Percentiles rank a stretch among this genome's conserved stretches.
These are phyloP conservation scores for Trichosurus vulpecula DNA, from an alignment of 2,797 vertebrate species.

Conservation along the genomic window DNA sequence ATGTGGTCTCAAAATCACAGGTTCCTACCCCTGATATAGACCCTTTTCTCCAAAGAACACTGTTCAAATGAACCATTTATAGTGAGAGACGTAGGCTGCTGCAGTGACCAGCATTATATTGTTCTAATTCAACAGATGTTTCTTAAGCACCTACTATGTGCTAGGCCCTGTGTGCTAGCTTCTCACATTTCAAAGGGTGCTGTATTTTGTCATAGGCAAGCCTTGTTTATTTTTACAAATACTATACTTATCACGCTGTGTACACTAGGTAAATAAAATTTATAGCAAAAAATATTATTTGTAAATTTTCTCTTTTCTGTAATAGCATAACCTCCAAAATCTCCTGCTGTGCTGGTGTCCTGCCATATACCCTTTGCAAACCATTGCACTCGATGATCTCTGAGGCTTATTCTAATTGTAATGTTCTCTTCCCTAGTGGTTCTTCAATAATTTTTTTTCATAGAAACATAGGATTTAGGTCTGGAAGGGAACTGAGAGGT, in stretches of 20 bases:
- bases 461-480: too few relatives aligned
- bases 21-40: neutral
- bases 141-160: neutral
- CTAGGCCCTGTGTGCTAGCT: neutral
- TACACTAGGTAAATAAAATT: neutral
- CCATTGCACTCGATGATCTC: neutral
- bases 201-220: neutral
- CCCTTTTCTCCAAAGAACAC: conserved; percentile 5
- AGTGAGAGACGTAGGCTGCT: neutral
- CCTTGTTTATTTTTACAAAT: neutral
- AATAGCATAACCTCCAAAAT: neutral
- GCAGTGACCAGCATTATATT: neutral
- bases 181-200: neutral
- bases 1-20: too few relatives aligned
- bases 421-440: too few relatives aligned
- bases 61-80: conserved; percentile 1
- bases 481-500: neutral
- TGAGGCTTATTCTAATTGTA: too few relatives aligned
- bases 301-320: neutral
- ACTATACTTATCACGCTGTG: neutral
- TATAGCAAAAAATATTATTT: neutral
- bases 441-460: neutral
- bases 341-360: too few relatives aligned
- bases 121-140: conserved; percentile 5
- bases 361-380: neutral